A percentile compares a stretch with the other conserved stretches of the same genome.
These are phyloP conservation scores for Scomber scombrus DNA, from an alignment of 2,113 vertebrate species.

Conservation along the genomic window DNA sequence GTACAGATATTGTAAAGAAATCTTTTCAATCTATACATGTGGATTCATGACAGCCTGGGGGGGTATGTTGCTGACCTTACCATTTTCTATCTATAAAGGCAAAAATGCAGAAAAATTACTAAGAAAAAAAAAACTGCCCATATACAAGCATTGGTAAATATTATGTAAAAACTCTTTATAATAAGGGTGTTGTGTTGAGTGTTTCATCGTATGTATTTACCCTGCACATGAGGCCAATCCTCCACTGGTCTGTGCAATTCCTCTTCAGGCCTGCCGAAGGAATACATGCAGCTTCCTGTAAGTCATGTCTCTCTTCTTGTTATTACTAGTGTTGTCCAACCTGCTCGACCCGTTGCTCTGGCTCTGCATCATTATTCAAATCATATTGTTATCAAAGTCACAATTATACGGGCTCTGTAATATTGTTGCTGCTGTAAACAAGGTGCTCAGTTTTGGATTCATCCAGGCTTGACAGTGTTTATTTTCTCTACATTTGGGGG, in stretches of 20 bases:
- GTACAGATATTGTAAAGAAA: neutral
- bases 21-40: neutral
- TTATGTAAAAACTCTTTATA: neutral
- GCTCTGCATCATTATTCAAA: constrained; percentile 58
- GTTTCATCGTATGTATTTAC: neutral
- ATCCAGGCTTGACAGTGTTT: constrained; percentile 45
- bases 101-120: no score
- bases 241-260: constrained; percentile 12
- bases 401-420: constrained; percentile 51
- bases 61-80: no score
- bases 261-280: constrained; percentile 11
- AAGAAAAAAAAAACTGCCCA: no score
- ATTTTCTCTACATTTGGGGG: constrained; percentile 48
- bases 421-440: constrained; percentile 77
- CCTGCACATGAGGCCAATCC: neutral
- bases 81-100: no score
- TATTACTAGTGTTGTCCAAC: constrained; percentile 64
- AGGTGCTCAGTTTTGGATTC: constrained; percentile 25
- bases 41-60: neutral
- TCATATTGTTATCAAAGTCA: constrained; percentile 60
- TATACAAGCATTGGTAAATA: no score
- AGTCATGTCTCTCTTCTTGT: constrained; percentile 56
- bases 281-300: constrained; percentile 48
- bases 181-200: neutral
- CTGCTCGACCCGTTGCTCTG: constrained; percentile 64